Percentiles rank a stretch among this genome's conserved stretches.
Evolutionary conservation across 2,797 vertebrate genomes (phyloP).

Genomic region (Columba guinea): DNA sequence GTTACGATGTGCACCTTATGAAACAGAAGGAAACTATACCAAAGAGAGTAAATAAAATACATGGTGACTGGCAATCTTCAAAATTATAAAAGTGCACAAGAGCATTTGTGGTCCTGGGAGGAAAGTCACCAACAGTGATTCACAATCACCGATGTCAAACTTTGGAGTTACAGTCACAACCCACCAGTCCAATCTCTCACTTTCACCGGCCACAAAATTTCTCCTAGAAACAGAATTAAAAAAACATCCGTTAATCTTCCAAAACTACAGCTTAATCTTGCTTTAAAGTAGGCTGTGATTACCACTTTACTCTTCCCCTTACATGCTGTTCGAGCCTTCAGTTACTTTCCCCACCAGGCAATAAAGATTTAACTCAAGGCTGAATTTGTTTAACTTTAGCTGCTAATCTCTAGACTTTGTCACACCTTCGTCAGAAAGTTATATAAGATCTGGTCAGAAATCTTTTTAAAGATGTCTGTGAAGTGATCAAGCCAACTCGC

Average conservation of each 20-base stretch:
- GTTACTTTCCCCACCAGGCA: neutral
- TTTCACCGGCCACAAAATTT: neutral
- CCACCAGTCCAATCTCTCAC: neutral
- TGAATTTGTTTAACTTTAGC: neutral
- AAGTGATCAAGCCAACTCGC: neutral
- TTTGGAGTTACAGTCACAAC: neutral
- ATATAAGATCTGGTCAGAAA: neutral
- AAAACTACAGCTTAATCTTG: neutral
- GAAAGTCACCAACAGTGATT: neutral
- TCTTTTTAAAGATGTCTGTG: neutral
- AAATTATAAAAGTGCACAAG: neutral
- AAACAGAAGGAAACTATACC: neutral
- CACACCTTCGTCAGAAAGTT: neutral
- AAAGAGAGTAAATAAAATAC: neutral
- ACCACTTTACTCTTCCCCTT: neutral
- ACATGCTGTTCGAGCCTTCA: neutral
- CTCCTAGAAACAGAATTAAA: neutral
- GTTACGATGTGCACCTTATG: neutral
- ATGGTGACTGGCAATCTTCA: neutral
- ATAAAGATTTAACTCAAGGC: neutral
- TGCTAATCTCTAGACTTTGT: neutral
- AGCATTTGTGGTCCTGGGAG: neutral
- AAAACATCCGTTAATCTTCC: neutral
- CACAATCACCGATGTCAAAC: fast-evolving
- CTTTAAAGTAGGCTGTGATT: neutral